A percentile compares a stretch with the other conserved stretches of the same genome.
Conservation (phyloP, 1,140 invertebrate species). For the Caenorhabditis latens region DNA sequence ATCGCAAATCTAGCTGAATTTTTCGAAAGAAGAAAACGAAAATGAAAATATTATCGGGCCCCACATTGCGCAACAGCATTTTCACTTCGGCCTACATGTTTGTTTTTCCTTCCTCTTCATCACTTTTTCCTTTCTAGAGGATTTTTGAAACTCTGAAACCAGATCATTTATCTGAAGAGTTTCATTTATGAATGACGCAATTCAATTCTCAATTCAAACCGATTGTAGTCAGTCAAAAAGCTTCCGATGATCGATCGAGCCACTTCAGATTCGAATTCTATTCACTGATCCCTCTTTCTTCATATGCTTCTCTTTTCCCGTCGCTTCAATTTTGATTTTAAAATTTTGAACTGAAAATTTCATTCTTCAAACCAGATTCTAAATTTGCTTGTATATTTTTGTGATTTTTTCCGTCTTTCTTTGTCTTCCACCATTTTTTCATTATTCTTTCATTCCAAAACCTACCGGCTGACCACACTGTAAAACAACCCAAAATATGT, state of each 20-base stretch:
- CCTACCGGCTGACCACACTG: background rate
- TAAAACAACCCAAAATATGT: constrained; percentile 32
- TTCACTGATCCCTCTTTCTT: background rate
- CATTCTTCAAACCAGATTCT: constrained; percentile 1
- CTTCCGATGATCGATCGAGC: constrained; percentile 37
- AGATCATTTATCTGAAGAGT: constrained; percentile 14
- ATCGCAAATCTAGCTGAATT: constrained; percentile 43
- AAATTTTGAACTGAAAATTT: constrained; percentile 7
- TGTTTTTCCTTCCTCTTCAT: background rate
- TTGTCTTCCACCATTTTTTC: constrained; percentile 12
- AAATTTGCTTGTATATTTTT: constrained; percentile 3
- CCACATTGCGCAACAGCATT: constrained; percentile 34
- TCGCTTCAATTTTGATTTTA: background rate
- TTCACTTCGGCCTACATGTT: constrained; percentile 23
- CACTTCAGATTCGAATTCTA: constrained; percentile 33
- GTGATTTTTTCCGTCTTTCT: constrained; percentile 7
- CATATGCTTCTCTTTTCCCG: background rate
- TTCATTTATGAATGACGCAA: constrained; percentile 29
- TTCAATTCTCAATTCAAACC: background rate
- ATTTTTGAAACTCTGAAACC: constrained; percentile 44
- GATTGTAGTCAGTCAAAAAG: background rate
- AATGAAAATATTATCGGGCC: constrained; percentile 18
- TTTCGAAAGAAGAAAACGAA: background rate
- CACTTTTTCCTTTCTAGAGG: background rate
- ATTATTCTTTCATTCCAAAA: constrained; percentile 14